Evolutionary conservation across 2,797 vertebrate species (phyloP).

Genomic region (Scyliorhinus canicula): DNA sequence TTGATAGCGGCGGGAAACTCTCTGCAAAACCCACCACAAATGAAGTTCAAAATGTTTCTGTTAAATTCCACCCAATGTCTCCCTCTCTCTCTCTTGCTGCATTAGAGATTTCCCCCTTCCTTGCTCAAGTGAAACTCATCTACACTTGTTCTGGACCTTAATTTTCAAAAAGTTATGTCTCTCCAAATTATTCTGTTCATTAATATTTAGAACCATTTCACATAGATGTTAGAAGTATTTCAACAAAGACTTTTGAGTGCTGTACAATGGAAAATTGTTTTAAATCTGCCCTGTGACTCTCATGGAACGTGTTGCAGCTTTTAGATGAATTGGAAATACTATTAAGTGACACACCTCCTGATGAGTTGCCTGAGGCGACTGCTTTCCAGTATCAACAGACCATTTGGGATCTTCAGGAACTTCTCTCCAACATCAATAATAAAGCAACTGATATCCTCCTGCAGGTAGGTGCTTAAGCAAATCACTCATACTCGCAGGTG

Average conservation of each 20-base stretch:
- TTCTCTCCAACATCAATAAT: conserved; percentile 67
- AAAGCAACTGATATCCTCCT: conserved; percentile 68
- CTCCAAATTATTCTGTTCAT: neutral
- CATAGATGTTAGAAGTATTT: neutral
- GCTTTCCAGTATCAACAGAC: conserved; percentile 56
- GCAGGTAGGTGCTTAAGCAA: conserved; percentile 59
- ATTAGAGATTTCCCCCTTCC: neutral
- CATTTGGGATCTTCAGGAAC: conserved; percentile 59
- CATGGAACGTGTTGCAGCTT: conserved; percentile 57
- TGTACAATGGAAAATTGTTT: neutral
- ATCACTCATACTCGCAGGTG: neutral
- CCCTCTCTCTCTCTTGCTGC: neutral
- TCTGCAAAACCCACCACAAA: too few species aligned
- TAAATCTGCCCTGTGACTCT: neutral
- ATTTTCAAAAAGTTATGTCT: neutral
- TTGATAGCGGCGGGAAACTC: too few species aligned
- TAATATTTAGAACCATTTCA: neutral
- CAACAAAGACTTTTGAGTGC: neutral
- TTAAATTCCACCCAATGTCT: too few species aligned
- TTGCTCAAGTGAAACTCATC: neutral
- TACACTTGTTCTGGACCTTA: neutral
- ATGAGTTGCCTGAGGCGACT: conserved; percentile 46
- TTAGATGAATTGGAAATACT: conserved; percentile 67
- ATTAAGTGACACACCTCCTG: conserved; percentile 55
- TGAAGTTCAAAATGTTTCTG: too few species aligned